Conservation (phyloP, 2,888 invertebrate species). For the Papilio elwesi region DNA sequence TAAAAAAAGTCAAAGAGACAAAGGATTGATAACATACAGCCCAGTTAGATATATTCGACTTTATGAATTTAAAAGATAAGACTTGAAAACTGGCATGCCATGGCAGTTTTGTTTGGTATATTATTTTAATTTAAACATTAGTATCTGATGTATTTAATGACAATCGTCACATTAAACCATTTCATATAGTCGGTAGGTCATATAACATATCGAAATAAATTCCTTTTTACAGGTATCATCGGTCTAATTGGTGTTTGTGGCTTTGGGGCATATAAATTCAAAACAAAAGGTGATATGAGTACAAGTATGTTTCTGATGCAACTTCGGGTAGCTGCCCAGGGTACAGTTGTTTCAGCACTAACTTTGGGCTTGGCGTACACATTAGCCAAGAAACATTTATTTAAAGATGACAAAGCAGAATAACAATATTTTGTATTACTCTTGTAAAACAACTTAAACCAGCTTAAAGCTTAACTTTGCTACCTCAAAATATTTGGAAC, state of each 20-base stretch:
- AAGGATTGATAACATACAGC: too few relatives aligned
- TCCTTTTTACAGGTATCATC: conserved; percentile 85
- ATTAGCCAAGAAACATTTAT: conserved; percentile 84
- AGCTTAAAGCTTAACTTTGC: conserved; percentile 32
- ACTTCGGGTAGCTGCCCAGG: conserved; percentile 93
- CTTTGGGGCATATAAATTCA: conserved; percentile 90
- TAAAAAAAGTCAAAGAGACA: too few relatives aligned
- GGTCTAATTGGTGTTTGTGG: conserved; percentile 87
- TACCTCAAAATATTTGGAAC: conserved; percentile 33
- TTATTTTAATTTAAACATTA: too few relatives aligned
- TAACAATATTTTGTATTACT: conserved; percentile 38
- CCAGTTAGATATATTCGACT: too few relatives aligned
- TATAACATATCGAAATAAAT: conserved; percentile 20
- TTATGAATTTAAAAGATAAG: too few relatives aligned
- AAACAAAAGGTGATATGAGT: conserved; percentile 89
- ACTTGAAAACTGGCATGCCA: too few relatives aligned
- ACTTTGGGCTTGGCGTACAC: conserved; percentile 88
- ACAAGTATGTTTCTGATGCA: conserved; percentile 94
- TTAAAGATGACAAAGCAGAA: conserved; percentile 67
- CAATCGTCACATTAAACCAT: too few relatives aligned
- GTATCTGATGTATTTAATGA: too few relatives aligned
- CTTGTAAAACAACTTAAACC: conserved; percentile 37
- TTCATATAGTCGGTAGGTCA: too few relatives aligned
- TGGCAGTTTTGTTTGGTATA: too few relatives aligned
- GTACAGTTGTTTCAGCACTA: conserved; percentile 90